Conservation (phyloP, 2,888 invertebrate genomes). For the Heliconius aoede region DNA sequence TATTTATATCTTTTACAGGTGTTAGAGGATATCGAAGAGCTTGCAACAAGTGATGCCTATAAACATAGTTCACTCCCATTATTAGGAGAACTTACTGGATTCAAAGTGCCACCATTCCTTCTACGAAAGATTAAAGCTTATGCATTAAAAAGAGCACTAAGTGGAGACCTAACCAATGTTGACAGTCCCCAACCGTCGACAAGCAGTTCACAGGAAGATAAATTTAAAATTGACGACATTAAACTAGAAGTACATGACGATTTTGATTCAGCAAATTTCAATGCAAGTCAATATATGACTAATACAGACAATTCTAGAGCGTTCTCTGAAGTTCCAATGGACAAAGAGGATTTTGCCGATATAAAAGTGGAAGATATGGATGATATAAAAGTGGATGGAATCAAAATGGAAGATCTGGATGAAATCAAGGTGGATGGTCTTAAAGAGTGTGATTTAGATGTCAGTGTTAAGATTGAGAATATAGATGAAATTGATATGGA, state of each 20-base stretch:
- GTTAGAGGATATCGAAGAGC: conserved; percentile 89
- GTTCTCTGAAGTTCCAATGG: conserved; percentile 70
- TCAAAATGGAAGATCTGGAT: conserved; percentile 75
- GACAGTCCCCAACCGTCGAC: conserved; percentile 74
- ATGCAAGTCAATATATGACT: conserved; percentile 71
- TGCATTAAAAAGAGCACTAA: conserved; percentile 75
- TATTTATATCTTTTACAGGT: conserved; percentile 65
- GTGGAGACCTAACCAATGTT: conserved; percentile 64
- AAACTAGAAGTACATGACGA: conserved; percentile 72
- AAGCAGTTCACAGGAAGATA: conserved; percentile 66
- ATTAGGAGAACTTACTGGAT: conserved; percentile 88
- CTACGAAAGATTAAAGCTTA: conserved; percentile 88
- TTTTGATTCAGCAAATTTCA: conserved; percentile 70
- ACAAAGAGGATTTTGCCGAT: conserved; percentile 75
- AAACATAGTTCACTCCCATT: conserved; percentile 85
- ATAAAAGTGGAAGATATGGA: conserved; percentile 80
- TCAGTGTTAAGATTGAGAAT: conserved; percentile 70
- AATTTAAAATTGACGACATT: conserved; percentile 70
- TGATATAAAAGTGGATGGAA: conserved; percentile 76
- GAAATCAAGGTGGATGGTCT: conserved; percentile 75
- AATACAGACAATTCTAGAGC: conserved; percentile 69
- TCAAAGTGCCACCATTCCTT: conserved; percentile 90
- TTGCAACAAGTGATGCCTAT: conserved; percentile 89
- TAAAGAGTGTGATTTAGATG: conserved; percentile 74
- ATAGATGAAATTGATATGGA: conserved; percentile 72